Percentiles rank a stretch among this genome's conserved stretches.
Evolutionary conservation across 2,113 vertebrate genomes (phyloP).

Genomic region (Epinephelus moara): DNA sequence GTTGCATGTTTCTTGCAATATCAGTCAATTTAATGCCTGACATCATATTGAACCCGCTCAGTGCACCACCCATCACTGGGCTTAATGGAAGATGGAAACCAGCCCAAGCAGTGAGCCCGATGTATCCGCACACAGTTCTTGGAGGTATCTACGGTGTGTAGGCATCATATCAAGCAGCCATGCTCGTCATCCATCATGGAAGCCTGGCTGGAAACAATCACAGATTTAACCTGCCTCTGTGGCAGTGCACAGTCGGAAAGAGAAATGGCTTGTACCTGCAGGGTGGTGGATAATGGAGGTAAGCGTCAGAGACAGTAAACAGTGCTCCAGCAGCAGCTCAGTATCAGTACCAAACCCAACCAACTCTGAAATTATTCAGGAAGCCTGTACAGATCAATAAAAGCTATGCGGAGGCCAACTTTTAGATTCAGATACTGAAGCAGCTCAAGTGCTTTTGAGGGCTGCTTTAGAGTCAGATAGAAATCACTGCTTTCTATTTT

Average conservation of each 20-base stretch:
- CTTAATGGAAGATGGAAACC: conserved; percentile 58
- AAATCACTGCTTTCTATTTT: conserved; percentile 27
- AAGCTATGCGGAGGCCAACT: conserved; percentile 30
- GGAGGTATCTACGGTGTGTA: conserved; percentile 49
- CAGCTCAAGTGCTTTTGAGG: conserved; percentile 12
- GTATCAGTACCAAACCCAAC: conserved; percentile 46
- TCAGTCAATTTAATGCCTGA: conserved; percentile 43
- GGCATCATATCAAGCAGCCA: conserved; percentile 65
- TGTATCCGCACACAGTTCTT: conserved; percentile 38
- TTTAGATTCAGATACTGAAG: conserved; percentile 30
- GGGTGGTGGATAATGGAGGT: conserved; percentile 68
- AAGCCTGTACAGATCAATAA: conserved; percentile 48
- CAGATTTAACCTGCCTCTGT: conserved; percentile 65
- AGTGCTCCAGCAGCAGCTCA: conserved; percentile 33
- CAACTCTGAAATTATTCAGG: conserved; percentile 61
- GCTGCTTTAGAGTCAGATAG: conserved; percentile 30
- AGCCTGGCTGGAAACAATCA: conserved; percentile 74
- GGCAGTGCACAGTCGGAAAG: conserved; percentile 54
- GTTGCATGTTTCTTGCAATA: conserved; percentile 38
- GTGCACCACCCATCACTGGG: conserved; percentile 38
- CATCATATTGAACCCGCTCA: conserved; percentile 47
- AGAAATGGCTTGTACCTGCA: conserved; percentile 71
- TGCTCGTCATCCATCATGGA: conserved; percentile 74
- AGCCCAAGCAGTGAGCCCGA: conserved; percentile 27
- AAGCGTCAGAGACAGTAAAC: conserved; percentile 59